Evolutionary conservation across 2,888 invertebrate species (phyloP).

Genomic region (Tiliacea aurago): DNA sequence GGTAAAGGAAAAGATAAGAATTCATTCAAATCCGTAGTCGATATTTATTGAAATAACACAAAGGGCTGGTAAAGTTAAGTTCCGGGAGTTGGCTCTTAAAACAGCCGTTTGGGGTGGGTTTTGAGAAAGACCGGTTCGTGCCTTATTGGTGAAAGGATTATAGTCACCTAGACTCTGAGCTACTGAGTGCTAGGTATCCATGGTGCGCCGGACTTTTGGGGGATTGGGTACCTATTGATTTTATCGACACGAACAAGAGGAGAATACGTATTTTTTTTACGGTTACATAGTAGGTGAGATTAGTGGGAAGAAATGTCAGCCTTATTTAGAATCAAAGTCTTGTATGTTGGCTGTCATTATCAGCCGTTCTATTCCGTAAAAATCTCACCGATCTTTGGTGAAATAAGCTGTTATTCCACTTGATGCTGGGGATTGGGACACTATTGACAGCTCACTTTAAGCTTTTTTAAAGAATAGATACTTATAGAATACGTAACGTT

Average conservation of each 20-base stretch:
- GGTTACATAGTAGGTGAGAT: background rate
- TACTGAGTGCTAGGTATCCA: too few species aligned
- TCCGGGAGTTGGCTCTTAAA: too few species aligned
- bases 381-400: background rate
- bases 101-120: too few species aligned
- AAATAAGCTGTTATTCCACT: background rate
- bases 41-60: too few species aligned
- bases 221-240: too few species aligned
- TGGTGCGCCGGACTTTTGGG: too few species aligned
- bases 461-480: background rate
- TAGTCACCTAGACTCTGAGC: too few species aligned
- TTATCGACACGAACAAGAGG: too few species aligned
- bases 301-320: background rate
- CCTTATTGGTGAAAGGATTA: too few species aligned
- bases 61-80: too few species aligned
- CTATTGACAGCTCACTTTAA: background rate
- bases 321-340: background rate
- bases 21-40: background rate
- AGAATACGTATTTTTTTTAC: too few species aligned
- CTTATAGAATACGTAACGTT: background rate
- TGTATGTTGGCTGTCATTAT: background rate
- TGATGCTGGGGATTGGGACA: background rate
- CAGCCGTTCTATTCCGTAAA: background rate
- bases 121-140: too few species aligned
- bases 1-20: constrained; percentile 20